phyloP scores from a whole-genome alignment of 2,797 vertebrate genomes.

The Gephyroberyx darwinii region DNA sequence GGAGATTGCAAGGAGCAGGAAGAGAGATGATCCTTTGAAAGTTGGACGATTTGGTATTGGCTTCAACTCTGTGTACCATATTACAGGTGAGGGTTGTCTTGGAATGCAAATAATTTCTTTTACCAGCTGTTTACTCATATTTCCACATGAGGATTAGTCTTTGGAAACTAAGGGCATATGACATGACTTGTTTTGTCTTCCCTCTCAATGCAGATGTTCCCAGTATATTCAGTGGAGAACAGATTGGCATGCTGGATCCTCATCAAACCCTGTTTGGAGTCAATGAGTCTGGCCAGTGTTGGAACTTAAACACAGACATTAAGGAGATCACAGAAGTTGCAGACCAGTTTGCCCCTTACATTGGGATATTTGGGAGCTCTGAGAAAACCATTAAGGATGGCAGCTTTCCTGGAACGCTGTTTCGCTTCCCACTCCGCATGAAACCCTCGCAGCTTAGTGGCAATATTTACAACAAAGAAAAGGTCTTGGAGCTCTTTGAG shows the following conservation, averaged over 20 bases:
- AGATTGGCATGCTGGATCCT: constrained; percentile 98
- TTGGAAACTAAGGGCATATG: neutral
- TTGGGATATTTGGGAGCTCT: constrained; percentile 92
- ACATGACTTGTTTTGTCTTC: constrained; percentile 1
- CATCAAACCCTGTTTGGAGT: constrained; percentile 96
- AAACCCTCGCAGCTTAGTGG: constrained; percentile 93
- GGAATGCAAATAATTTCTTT: constrained; percentile 7
- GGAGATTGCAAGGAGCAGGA: constrained; percentile 97
- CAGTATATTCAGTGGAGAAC: constrained; percentile 98
- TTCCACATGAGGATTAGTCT: neutral
- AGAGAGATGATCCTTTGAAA: constrained; percentile 97
- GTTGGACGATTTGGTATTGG: constrained; percentile 99
- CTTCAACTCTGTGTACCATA: constrained; percentile 99
- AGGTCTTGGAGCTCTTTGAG: constrained; percentile 95
- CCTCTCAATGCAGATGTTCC: constrained; percentile 88
- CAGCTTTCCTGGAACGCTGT: constrained; percentile 94
- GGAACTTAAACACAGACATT: constrained; percentile 93
- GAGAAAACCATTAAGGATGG: constrained; percentile 89
- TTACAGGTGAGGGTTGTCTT: constrained; percentile 87
- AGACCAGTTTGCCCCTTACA: constrained; percentile 94
- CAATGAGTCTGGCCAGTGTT: constrained; percentile 97
- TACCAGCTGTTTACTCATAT: neutral
- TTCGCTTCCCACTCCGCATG: constrained; percentile 95
- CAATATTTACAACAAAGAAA: constrained; percentile 96
- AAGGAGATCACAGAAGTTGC: constrained; percentile 92